A percentile compares a stretch with the other conserved stretches of the same genome.
These are phyloP conservation scores for Mesoligia furuncula DNA, from an alignment of 2,888 invertebrate genomes.

Conservation along the genomic window DNA sequence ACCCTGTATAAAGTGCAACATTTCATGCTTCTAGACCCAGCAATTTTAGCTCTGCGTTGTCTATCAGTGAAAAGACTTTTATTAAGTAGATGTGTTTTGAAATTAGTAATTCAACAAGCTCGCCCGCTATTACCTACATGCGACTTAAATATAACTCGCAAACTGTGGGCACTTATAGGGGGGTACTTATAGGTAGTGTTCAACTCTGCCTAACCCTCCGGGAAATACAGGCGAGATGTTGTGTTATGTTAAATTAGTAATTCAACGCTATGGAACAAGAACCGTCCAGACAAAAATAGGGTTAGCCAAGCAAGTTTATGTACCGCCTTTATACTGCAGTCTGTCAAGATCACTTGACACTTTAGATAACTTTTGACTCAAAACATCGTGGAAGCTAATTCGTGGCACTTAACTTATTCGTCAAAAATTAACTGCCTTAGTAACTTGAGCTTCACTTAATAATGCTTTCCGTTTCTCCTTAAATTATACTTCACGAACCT, in stretches of 20 bases:
- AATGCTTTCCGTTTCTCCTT: slow-evolving; percentile 21
- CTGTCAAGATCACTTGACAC: slow-evolving; percentile 23
- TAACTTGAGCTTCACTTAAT: slow-evolving; percentile 47
- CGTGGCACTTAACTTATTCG: slow-evolving; percentile 35
- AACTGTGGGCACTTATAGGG: too few species aligned
- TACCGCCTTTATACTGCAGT: slow-evolving; percentile 5
- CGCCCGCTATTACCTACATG: too few species aligned
- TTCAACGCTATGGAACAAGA: background rate
- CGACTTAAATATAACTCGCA: too few species aligned
- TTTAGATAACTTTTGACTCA: slow-evolving; percentile 30
- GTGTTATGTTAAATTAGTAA: background rate
- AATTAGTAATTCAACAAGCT: background rate
- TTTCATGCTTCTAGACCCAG: too few species aligned
- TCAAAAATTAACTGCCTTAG: slow-evolving; percentile 34
- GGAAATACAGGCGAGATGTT: background rate
- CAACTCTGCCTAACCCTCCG: background rate
- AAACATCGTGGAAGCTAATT: slow-evolving; percentile 26
- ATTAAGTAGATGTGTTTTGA: too few species aligned
- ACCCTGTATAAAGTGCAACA: too few species aligned
- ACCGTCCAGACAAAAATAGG: slow-evolving; percentile 10
- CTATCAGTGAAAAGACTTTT: too few species aligned
- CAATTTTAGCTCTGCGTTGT: too few species aligned
- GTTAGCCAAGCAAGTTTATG: slow-evolving; percentile 19
- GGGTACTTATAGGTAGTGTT: background rate
- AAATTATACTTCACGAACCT: slow-evolving; percentile 17